These are phyloP conservation scores for Heliangelus exortis DNA, from an alignment of 2,797 vertebrate genomes.

Conservation along the genomic window DNA sequence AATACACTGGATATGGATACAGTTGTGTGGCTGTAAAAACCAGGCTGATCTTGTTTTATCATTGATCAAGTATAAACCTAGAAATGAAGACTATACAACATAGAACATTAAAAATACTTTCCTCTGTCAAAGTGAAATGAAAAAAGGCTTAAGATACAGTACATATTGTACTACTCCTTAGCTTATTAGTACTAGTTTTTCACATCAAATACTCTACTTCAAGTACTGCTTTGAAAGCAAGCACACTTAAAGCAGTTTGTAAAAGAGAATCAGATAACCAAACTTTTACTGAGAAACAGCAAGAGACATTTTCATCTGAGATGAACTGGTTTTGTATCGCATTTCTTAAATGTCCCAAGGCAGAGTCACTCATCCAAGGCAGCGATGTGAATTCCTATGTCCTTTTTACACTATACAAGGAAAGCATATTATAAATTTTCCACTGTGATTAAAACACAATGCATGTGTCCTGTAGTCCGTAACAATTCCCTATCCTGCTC, in stretches of 20 bases:
- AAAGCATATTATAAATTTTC: slow-evolving; percentile 30
- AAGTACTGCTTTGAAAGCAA: not conserved
- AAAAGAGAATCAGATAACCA: not conserved
- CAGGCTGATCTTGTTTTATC: not conserved
- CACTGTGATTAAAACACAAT: not conserved
- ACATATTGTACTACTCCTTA: not conserved
- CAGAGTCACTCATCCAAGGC: not conserved
- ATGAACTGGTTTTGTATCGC: not conserved
- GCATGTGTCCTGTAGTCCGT: not conserved
- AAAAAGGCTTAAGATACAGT: not conserved
- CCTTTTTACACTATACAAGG: not conserved
- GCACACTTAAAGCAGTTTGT: not conserved
- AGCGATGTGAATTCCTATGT: not conserved
- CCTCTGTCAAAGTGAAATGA: not conserved
- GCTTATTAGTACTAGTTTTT: not conserved
- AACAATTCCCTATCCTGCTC: slow-evolving; percentile 24
- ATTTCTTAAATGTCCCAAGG: not conserved
- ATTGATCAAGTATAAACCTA: not conserved
- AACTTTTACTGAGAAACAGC: not conserved
- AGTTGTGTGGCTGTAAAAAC: not conserved
- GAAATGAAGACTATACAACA: not conserved
- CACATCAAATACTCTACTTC: not conserved
- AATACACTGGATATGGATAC: not conserved
- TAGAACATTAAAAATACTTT: not conserved
- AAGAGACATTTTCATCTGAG: not conserved